These are phyloP conservation scores for Actinemys pallida DNA, from an alignment of 2,113 vertebrate species.

Conservation along the genomic window DNA sequence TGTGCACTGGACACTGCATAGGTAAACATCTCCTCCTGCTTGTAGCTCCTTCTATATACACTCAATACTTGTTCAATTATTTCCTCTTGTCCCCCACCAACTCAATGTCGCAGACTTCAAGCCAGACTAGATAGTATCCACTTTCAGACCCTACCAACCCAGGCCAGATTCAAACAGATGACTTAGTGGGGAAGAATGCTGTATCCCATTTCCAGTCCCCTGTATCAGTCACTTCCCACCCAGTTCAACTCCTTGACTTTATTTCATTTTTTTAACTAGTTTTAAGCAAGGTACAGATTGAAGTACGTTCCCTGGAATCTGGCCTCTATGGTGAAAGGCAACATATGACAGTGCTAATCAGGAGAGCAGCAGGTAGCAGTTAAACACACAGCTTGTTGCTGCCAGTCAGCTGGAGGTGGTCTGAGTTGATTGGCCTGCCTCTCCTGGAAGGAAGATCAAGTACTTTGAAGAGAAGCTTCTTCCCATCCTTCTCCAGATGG, in stretches of 20 bases:
- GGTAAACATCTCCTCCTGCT: not conserved
- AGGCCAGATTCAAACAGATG: not conserved
- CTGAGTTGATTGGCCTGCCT: not conserved
- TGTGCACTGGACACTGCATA: not conserved
- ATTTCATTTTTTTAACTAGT: not conserved
- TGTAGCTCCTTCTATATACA: not conserved
- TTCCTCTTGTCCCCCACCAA: not conserved
- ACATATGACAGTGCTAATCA: not conserved
- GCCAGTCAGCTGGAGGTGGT: not conserved
- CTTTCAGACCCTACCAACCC: not conserved
- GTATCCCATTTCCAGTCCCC: not conserved
- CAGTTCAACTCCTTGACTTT: not conserved
- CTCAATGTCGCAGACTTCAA: not conserved
- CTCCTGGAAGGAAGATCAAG: not conserved
- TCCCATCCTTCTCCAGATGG: not conserved
- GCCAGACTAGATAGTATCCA: not conserved
- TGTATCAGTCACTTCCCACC: accelerated
- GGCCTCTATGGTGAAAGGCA: not conserved
- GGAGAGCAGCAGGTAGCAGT: not conserved
- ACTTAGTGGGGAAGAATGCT: not conserved
- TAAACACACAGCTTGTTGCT: not conserved
- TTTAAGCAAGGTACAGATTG: not conserved
- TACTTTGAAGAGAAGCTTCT: not conserved
- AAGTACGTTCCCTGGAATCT: not conserved
- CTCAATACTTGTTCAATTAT: not conserved